Conservation (phyloP, 2,113 vertebrate species). For the Poeciliopsis occidentalis region DNA sequence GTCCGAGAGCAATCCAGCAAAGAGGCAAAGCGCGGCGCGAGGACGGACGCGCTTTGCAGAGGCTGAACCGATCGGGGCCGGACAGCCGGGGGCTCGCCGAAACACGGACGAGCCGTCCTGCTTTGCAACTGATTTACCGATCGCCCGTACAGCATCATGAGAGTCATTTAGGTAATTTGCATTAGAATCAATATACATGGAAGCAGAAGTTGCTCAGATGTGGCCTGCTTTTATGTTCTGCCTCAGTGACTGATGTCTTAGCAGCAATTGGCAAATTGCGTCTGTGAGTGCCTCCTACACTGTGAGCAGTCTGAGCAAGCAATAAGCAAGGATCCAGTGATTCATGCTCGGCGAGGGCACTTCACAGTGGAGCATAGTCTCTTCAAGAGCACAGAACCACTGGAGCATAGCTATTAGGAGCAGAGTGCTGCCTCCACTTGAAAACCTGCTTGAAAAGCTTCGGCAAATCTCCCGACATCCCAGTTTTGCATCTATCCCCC, state of each 20-base stretch:
- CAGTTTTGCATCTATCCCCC: not conserved
- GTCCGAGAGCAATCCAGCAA: constrained; percentile 18
- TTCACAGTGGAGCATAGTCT: constrained; percentile 42
- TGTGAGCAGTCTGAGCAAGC: constrained; percentile 54
- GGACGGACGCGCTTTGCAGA: constrained; percentile 1
- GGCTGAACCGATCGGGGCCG: constrained; percentile 9
- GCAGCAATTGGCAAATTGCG: constrained; percentile 56
- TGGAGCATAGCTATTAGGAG: constrained; percentile 44
- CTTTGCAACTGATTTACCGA: constrained; percentile 6
- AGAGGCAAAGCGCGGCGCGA: constrained; percentile 28
- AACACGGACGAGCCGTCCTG: not conserved
- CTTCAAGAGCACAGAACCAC: constrained; percentile 53
- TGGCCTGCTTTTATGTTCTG: constrained; percentile 31
- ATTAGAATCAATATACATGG: constrained; percentile 38
- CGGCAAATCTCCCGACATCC: constrained; percentile 18
- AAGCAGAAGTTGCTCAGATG: constrained; percentile 24
- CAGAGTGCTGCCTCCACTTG: constrained; percentile 27
- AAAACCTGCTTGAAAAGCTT: constrained; percentile 29
- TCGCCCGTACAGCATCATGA: constrained; percentile 3
- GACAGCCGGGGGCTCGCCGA: not conserved
- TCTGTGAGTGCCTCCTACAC: constrained; percentile 47
- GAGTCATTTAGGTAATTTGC: constrained; percentile 30
- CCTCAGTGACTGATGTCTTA: constrained; percentile 44
- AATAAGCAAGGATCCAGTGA: constrained; percentile 49
- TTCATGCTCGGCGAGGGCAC: constrained; percentile 54